Percentiles rank a stretch among this genome's conserved stretches.
Conservation (phyloP, 2,888 invertebrate genomes). For the Minunthozetes semirufus region DNA sequence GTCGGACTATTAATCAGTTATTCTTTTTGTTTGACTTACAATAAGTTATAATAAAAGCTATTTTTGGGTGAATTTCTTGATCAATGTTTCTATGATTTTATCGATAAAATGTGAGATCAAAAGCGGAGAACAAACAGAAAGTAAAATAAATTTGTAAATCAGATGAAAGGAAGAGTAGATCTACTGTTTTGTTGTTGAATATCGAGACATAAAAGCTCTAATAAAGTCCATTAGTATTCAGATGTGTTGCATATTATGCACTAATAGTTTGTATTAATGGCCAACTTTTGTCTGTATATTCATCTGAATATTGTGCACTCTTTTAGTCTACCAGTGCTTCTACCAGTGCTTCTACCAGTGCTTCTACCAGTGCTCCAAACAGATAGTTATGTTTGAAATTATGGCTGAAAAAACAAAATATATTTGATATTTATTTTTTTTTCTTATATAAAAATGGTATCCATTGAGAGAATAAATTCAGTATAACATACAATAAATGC, state of each 20-base stretch:
- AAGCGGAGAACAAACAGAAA: too few species aligned
- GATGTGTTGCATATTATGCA: slow-evolving; percentile 5
- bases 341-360: too few species aligned
- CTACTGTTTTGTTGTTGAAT: neutral
- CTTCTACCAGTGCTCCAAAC: too few species aligned
- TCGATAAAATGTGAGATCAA: too few species aligned
- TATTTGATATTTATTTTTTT: neutral
- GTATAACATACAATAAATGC: neutral
- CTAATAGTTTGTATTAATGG: slow-evolving; percentile 20
- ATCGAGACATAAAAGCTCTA: neutral
- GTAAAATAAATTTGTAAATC: neutral
- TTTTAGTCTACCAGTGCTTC: too few species aligned
- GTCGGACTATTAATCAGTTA: too few species aligned
- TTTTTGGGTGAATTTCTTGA: too few species aligned
- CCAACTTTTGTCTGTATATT: neutral
- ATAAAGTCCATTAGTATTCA: slow-evolving; percentile 5
- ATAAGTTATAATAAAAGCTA: too few species aligned
- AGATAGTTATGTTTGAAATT: neutral
- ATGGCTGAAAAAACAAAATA: neutral
- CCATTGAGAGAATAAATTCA: neutral
- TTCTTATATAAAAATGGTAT: neutral
- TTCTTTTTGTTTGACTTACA: too few species aligned
- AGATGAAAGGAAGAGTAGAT: neutral
- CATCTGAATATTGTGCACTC: neutral
- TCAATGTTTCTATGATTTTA: too few species aligned